Evolutionary conservation across 2,888 invertebrate genomes (phyloP), one percentile per base, ranked within the genome.

Genomic region (Himalopsyche kuldschensis): DNA sequence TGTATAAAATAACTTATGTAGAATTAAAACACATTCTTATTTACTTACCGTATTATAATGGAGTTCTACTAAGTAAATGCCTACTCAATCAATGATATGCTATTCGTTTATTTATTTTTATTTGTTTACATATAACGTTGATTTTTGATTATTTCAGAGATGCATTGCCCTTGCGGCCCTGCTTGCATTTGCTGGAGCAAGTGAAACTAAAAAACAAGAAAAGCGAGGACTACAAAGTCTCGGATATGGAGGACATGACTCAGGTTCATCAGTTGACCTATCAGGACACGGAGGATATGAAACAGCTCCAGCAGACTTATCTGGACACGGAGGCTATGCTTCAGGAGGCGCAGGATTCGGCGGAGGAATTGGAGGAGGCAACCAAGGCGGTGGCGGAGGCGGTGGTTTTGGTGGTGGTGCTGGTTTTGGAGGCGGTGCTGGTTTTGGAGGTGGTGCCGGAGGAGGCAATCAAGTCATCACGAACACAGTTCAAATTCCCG

Each of bases 401-500:
- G 80, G 76, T 20, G 82, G 48, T 20, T n/a, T n/a, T 41, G 41
- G 15, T 15, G 78, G 69, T 15, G 78, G 41, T 8, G 76, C 76
- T 4, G 81, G 81, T 31, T 81, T 77, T 55, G 81, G 81, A 1
- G 32, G 32, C 4, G 63, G 63, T 10, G 31, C 15, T 24, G 77
- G 77, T 35, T 32, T n/a, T 5, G 82, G 69, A 31, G 76, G 30
- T 4, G 41, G 48, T 30, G 82, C 80, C 11, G 77, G 63, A 1
- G 77, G 20, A 20, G 78, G 76, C 15, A 48, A n/a, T 1, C 79
- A 82, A 82, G 82, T 82, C 31, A 80, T 78, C 75, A 81, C 79
- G 0, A 83, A 78, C 31, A 84, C 82, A 24, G 91, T 91, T 48
- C 91, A 91, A 69, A 89, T 91, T 0, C 91, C 91, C 41, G 90